Evolutionary conservation across 92 coral and sea anemone genomes (phyloP).

Genomic region (Actinernus sp.): DNA sequence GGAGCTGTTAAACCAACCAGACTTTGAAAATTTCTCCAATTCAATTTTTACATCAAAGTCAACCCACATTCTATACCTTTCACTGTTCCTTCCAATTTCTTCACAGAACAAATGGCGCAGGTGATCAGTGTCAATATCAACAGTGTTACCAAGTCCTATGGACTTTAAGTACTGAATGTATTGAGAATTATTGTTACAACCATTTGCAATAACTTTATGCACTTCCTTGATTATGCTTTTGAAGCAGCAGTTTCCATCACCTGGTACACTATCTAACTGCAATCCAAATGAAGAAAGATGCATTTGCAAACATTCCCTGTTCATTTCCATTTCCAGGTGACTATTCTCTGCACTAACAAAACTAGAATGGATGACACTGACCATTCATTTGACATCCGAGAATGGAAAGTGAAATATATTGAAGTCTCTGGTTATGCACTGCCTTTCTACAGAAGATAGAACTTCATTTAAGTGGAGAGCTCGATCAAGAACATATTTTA

Average conservation of each 20-base stretch:
- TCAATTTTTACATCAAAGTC: conserved; percentile 24
- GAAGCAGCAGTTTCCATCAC: conserved; percentile 62
- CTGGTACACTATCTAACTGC: conserved; percentile 20
- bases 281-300: conserved; percentile 41
- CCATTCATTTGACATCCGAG: conserved; percentile 20
- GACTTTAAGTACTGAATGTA: neutral
- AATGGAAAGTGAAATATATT: conserved; percentile 53
- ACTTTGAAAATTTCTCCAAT: conserved; percentile 26
- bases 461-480: conserved; percentile 45
- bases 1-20: conserved; percentile 64
- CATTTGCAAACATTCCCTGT: conserved; percentile 34
- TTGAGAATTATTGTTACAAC: neutral
- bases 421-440: conserved; percentile 40
- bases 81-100: conserved; percentile 3
- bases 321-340: conserved; percentile 23
- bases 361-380: conserved; percentile 10
- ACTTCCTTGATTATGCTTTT: conserved; percentile 43
- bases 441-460: conserved; percentile 34
- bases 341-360: neutral
- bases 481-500: conserved; percentile 28
- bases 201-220: conserved; percentile 9
- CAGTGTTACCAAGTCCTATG: neutral
- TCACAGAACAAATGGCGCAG: conserved; percentile 14
- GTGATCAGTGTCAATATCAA: neutral
- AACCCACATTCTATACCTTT: conserved; percentile 22